Base-by-base conservation (phyloP, 1,140 invertebrate species). In the Rhagoletis zephyria region DNA sequence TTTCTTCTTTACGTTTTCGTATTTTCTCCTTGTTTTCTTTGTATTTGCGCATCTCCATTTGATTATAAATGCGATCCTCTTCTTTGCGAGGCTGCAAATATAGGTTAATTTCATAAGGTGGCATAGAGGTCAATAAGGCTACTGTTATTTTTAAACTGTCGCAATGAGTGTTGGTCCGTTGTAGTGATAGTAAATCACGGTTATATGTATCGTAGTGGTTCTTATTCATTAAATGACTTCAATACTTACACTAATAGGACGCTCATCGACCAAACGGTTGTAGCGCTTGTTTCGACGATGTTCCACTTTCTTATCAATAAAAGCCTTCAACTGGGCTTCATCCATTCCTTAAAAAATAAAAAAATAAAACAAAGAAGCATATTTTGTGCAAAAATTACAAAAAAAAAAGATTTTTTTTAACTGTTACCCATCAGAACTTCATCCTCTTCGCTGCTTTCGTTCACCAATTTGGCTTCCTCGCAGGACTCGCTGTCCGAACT, bases 21-120 rank as follows among this genome's bases (percentile, higher is more conserved):
- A 97, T 91, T 90, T 96, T 96, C 90, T 96, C 96, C 90, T 97
- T 97, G n/a, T 96, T 96, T 88, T 96, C 95, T 90, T 96, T 96
- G 90, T 96, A 96, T 19, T 94, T 93, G 88, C 95, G 95, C 51
- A 95, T 91, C 88, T 95, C 95, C 87, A 95, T 94, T 91, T 95
- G 95, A 67, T 95, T 95, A 88, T 96, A 95, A 30, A 95, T 87
- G 74, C 95, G 95, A 92, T 97, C 96, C 90, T 96, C 96, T 90
- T 97, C 96, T 4, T 95, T 94, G n/a, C 96, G 93, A 0, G 96
- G 96, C 89, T 89, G 48, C 4, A 89, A 63, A 14, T 14, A 63
- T 9, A 4, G 16, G 4, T 12, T 14, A 16, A 14, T 63, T 63
- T 63, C 12, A 63, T 16, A 1, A 63, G 16, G 16, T 63, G 9